Evolutionary conservation across 2,888 invertebrate genomes (phyloP).

Genomic region (Nomada ruficornis): DNA sequence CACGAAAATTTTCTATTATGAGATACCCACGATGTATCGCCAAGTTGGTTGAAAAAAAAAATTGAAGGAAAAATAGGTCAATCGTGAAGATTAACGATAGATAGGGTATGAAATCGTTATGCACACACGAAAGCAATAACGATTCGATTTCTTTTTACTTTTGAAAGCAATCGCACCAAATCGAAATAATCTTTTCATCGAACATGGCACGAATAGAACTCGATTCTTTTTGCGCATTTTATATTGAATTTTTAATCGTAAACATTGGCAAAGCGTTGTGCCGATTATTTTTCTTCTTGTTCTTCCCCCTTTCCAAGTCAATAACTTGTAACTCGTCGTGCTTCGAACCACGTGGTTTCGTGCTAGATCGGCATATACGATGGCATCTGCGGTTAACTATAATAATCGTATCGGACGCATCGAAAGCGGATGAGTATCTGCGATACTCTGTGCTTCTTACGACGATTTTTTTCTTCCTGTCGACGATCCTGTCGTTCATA

Average conservation of each 20-base stretch:
- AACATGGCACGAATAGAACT: too few relatives aligned
- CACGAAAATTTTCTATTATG: constrained; percentile 70
- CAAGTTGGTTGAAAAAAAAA: constrained; percentile 39
- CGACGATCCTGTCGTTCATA: constrained; percentile 2
- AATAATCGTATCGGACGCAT: constrained; percentile 20
- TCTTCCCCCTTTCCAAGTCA: not conserved
- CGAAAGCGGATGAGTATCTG: constrained; percentile 20
- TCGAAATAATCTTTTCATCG: constrained; percentile 12
- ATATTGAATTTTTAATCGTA: constrained; percentile 14
- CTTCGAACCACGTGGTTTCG: not conserved
- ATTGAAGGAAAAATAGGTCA: constrained; percentile 36
- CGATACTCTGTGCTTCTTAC: not conserved
- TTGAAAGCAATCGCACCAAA: constrained; percentile 23
- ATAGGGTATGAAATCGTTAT: constrained; percentile 21
- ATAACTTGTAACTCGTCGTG: not conserved
- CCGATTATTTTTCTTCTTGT: not conserved
- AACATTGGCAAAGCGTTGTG: not conserved
- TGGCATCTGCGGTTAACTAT: constrained; percentile 11
- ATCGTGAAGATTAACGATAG: constrained; percentile 39
- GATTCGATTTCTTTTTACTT: not conserved
- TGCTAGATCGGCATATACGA: not conserved
- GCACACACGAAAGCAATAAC: not conserved
- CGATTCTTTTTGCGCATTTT: not conserved
- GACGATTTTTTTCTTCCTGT: not conserved
- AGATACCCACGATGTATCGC: constrained; percentile 34